These are phyloP conservation scores for Erebia epiphron DNA, from an alignment of 2,888 invertebrate genomes.

Conservation along the genomic window DNA sequence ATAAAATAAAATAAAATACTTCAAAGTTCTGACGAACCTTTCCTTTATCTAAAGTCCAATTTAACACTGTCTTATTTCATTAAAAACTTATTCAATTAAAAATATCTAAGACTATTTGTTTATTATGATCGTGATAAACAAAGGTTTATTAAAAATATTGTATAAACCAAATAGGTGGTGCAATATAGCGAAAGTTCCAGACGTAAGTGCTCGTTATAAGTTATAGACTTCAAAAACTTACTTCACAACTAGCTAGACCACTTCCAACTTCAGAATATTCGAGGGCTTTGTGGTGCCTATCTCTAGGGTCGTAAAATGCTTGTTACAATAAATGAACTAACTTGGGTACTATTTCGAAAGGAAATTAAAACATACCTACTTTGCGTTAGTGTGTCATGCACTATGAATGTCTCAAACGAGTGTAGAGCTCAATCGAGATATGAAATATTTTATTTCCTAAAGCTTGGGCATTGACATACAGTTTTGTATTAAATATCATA, in stretches of 20 bases:
- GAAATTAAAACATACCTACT: no score
- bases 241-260: not conserved
- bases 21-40: no score
- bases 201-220: not conserved
- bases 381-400: not conserved
- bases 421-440: not conserved
- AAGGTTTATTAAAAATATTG: not conserved
- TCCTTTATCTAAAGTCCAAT: no score
- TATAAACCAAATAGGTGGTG: not conserved
- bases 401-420: not conserved
- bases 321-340: no score
- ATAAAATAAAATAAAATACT: no score
- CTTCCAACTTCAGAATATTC: not conserved
- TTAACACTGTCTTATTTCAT: no score
- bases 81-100: no score
- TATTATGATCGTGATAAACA: not conserved
- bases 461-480: not conserved
- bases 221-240: conserved; percentile 8
- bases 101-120: no score
- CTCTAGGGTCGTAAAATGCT: no score
- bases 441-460: not conserved
- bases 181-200: not conserved
- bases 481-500: not conserved
- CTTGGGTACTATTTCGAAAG: no score
- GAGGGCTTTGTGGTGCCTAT: not conserved